Conservation (phyloP, 2,888 invertebrate species). For the Diaprepes abbreviatus region DNA sequence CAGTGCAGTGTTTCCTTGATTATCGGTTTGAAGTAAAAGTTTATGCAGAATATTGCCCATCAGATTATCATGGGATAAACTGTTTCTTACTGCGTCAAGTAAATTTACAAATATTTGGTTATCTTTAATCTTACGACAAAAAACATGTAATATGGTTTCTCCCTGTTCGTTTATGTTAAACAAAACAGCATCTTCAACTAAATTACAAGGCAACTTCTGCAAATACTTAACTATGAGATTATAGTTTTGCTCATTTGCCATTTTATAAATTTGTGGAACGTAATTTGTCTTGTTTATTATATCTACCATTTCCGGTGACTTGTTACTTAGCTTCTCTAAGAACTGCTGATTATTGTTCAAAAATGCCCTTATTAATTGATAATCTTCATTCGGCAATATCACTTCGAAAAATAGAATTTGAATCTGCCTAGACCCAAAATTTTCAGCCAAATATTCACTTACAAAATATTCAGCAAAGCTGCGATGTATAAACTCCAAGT, state of each 20-base stretch:
- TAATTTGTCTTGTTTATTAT: neutral
- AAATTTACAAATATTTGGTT: neutral
- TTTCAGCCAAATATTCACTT: neutral
- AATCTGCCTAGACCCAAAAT: no score
- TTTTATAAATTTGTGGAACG: neutral
- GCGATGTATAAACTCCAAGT: neutral
- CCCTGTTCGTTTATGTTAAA: neutral
- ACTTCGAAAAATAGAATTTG: neutral
- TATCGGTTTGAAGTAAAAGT: neutral
- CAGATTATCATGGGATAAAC: neutral
- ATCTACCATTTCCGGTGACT: neutral
- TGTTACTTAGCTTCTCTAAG: neutral
- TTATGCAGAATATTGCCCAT: neutral
- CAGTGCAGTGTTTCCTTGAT: neutral
- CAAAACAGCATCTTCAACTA: neutral
- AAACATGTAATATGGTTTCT: neutral
- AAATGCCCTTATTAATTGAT: neutral
- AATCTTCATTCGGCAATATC: neutral
- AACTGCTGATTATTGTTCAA: neutral
- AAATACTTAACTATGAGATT: neutral
- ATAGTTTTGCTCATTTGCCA: neutral
- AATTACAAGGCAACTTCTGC: neutral
- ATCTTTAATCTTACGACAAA: neutral
- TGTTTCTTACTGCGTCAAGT: neutral
- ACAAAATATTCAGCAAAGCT: conserved; percentile 8